Evolutionary conservation across 2,113 vertebrate species (phyloP), one percentile per base, ranked within the genome.

Genomic region (Azemiops feae): DNA sequence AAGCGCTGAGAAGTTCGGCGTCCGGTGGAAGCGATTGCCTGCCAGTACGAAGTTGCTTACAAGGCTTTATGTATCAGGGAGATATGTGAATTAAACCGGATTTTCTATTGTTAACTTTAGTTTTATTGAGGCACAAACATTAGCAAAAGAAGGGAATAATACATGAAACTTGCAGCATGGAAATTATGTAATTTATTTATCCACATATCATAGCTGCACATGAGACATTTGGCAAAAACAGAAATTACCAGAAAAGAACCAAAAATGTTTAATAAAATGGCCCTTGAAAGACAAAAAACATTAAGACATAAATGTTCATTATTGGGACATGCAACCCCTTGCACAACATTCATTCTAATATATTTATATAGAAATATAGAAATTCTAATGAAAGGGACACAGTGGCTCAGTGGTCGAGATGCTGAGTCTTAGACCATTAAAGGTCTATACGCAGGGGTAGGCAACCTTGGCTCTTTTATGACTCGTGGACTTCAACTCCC

Each of bases 251-350:
- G 60, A n/a, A 69, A 69, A 69, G 14, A 69, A n/a, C 30, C 14
- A 30, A 69, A 64, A n/a, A 69, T n/a, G 60, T 12, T 14, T 69
- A n/a, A 69, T n/a, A 69, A 69, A 14, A 30, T 69, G 10, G 60
- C 60, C 4, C 60, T 69, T 69, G 11, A 69, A n/a, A 69, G 27
- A 64, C 60, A n/a, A 69, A 30, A 30, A 64, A 30, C n/a, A 64
- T 64, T 30, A 30, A 90, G 92, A 64, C 95, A 95, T 53, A 2
- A 22, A 52, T 45, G 20, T 4, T 25, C 6, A 64, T 60, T 94
- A 4, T 50, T 89, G 39, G 34, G 34, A 43, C 5, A 43, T 6
- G 20, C 47, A 87, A 30, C 14, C 5, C 45, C 88, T 92, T 69
- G 7, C 87, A 27, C 39, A 86, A 55, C 8, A 50, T 50, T 87